Conservation (phyloP, 2,113 vertebrate species). For the Hydrolagus affinis region DNA sequence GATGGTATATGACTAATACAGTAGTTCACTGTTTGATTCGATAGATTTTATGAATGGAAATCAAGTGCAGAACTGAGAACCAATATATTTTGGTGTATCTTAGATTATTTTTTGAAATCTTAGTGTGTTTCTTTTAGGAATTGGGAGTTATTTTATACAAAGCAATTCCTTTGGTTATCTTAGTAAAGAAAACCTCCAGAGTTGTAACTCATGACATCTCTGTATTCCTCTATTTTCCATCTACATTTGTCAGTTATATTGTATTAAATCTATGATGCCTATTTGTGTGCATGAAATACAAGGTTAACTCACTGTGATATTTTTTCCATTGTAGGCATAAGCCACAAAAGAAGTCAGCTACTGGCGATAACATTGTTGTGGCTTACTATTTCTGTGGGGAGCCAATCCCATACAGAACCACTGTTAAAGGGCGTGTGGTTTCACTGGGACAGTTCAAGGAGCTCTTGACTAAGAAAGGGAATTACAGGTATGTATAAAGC, state of each 20-base stretch:
- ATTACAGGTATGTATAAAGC: conserved; percentile 59
- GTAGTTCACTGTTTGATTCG: not conserved
- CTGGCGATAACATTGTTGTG: conserved; percentile 80
- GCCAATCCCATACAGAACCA: conserved; percentile 85
- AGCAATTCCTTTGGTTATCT: not conserved
- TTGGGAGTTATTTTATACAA: not conserved
- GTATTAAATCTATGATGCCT: not conserved
- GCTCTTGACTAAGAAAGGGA: conserved; percentile 84
- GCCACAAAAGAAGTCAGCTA: conserved; percentile 60
- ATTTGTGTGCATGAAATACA: not conserved
- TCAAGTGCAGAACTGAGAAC: not conserved
- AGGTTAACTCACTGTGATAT: not conserved
- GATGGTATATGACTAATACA: not conserved
- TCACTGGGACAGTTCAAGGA: conserved; percentile 94
- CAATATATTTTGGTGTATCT: not conserved
- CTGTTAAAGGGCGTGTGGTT: conserved; percentile 75
- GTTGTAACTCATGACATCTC: not conserved
- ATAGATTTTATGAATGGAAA: too few relatives aligned
- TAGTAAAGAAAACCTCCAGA: not conserved
- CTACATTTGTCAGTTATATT: not conserved
- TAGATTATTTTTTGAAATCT: not conserved
- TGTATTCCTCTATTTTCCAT: not conserved
- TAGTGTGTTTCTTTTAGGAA: not conserved
- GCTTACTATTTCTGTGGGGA: conserved; percentile 95
- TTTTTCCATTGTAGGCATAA: conserved; percentile 60